Evolutionary conservation across 2,888 invertebrate species (phyloP), one percentile per base, ranked within the genome.

Genomic region (Lasioglossum marginatum): DNA sequence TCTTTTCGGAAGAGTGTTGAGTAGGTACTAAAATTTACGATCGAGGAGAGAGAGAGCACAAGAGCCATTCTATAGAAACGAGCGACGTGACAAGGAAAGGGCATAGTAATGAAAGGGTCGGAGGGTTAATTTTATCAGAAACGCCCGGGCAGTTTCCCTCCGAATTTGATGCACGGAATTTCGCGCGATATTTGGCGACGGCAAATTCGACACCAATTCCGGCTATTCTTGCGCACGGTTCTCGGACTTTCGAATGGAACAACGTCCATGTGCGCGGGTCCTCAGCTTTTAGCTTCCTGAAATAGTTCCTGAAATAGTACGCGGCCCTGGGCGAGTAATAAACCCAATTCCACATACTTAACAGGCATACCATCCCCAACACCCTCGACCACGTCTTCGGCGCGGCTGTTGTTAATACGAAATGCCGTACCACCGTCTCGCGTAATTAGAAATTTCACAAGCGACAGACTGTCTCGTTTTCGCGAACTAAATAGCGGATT

Each of bases 321-420:
- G 83, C 88, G 83, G 79, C 81, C 80, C 84, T 74, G 63, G 82
- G 76, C 85, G 87, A 83, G 86, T 90, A 92, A 91, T 91, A 91
- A 92, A 91, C 92, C 89, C 84, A 90, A 90, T 91, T 87, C 80
- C 88, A 91, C 90, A 89, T 91, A 91, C 86, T 91, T 91, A 91
- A 91, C 86, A 83, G 88, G 82, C 86, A 91, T 86, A 89, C 89
- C 86, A 81, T 70, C 81, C 45, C 81, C 66, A 79, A 70, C 80
- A 82, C 80, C 76, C 78, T 66, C 85, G 73, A 79, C 79, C 82
- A 66, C 71, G 88, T 81, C 88, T 83, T 79, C 57, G 82, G 40
- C 66, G 60, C 82, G 75, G 81, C 70, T 68, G 81, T 60, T 79
- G 82, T 85, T 91, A 90, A 90, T 81, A 40, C 88, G 81, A 84